Percentiles rank a stretch among this genome's conserved stretches.
These are phyloP conservation scores for Calyptomena viridis DNA, from an alignment of 2,113 vertebrate species.

Conservation along the genomic window DNA sequence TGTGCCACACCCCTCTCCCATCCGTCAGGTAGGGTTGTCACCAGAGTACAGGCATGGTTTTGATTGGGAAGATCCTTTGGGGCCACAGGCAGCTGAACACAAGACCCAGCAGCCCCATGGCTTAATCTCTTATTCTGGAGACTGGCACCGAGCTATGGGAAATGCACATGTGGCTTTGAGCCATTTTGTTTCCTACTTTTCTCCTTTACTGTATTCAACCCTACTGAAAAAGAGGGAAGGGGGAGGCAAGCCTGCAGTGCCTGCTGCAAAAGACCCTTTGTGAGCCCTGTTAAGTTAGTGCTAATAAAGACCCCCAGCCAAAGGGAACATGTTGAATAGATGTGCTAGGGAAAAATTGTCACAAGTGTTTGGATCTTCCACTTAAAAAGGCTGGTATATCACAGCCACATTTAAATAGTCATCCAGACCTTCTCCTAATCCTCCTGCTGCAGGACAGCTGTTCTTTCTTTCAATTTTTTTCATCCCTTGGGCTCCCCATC, in stretches of 20 bases:
- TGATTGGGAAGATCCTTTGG: neutral
- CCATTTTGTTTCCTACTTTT: slow-evolving; percentile 23
- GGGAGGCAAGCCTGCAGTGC: neutral
- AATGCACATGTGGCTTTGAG: slow-evolving; percentile 42
- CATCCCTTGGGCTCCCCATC: neutral
- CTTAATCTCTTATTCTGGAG: neutral
- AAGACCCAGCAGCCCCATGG: neutral
- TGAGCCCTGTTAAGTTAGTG: neutral
- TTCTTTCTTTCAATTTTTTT: neutral
- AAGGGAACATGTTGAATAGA: slow-evolving; percentile 28
- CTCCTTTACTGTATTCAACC: neutral
- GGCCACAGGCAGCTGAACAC: neutral
- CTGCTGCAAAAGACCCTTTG: slow-evolving; percentile 1
- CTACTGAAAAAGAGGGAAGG: neutral
- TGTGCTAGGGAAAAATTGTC: neutral
- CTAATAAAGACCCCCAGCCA: neutral
- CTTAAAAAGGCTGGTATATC: neutral
- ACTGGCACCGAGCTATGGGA: slow-evolving; percentile 44
- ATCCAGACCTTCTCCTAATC: neutral
- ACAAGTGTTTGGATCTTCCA: neutral
- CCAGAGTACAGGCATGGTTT: neutral
- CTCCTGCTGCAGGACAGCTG: neutral
- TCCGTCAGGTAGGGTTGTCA: neutral
- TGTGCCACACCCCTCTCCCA: neutral
- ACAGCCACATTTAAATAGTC: neutral